Conservation (phyloP, 2,888 invertebrate genomes). For the Cheilosia soror region DNA sequence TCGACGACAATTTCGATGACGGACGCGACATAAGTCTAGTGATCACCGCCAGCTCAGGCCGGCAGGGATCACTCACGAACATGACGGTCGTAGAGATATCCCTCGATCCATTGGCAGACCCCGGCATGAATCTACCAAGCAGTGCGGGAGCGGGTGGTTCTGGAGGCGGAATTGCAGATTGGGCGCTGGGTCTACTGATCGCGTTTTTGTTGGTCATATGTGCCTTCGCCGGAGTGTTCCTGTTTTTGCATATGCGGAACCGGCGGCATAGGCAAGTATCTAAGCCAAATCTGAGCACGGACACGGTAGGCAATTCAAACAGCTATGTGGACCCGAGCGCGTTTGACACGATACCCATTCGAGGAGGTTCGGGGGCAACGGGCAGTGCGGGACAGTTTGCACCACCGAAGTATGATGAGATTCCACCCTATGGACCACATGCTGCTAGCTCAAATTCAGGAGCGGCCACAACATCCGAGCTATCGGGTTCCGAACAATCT, state of each 20-base stretch:
- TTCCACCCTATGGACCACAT: slow-evolving; percentile 92
- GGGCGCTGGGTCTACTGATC: slow-evolving; percentile 94
- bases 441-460: slow-evolving; percentile 91
- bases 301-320: slow-evolving; percentile 90
- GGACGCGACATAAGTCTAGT: slow-evolving; percentile 91
- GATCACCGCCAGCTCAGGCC: slow-evolving; percentile 94
- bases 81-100: slow-evolving; percentile 94
- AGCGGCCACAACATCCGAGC: slow-evolving; percentile 93
- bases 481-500: slow-evolving; percentile 97
- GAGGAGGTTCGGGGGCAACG: slow-evolving; percentile 84
- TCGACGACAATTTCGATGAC: slow-evolving; percentile 87
- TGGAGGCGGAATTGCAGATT: slow-evolving; percentile 89
- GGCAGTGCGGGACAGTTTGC: slow-evolving; percentile 88
- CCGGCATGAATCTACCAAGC: slow-evolving; percentile 86
- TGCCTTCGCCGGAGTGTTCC: slow-evolving; percentile 92
- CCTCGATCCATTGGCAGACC: slow-evolving; percentile 88
- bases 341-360: slow-evolving; percentile 94
- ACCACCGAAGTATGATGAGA: slow-evolving; percentile 96
- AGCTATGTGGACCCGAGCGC: slow-evolving; percentile 95
- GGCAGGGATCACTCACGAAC: slow-evolving; percentile 93
- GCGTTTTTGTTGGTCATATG: slow-evolving; percentile 91
- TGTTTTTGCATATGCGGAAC: slow-evolving; percentile 91
- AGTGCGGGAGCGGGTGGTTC: slow-evolving; percentile 86
- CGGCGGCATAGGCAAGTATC: slow-evolving; percentile 91
- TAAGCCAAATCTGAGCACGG: slow-evolving; percentile 90